These are phyloP conservation scores for Apostichopus parvimensis DNA, from an alignment of 35 echinoderm and acorn worm genomes.

Conservation along the genomic window DNA sequence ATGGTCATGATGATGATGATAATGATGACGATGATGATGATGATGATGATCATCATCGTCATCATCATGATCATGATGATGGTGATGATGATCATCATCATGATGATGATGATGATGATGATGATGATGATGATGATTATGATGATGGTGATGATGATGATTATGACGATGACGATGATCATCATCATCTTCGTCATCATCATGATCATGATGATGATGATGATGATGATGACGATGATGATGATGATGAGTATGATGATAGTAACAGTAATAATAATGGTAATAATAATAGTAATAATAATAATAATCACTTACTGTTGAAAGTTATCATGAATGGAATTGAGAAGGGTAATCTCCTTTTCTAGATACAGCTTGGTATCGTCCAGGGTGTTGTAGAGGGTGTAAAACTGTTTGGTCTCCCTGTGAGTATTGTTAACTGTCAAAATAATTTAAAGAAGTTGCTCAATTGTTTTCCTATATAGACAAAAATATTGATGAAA, in stretches of 20 bases:
- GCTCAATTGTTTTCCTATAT: not conserved
- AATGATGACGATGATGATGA: too few species aligned
- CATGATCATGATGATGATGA: too few species aligned
- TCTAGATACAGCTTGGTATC: constrained; percentile 96
- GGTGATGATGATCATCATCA: too few species aligned
- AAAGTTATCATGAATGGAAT: constrained; percentile 99
- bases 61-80: not conserved
- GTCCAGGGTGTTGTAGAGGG: constrained; percentile 95
- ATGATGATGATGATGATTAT: not conserved
- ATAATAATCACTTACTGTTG: constrained; percentile 76
- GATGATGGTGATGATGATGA: not conserved
- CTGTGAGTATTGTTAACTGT: constrained; percentile 88
- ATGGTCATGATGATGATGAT: too few species aligned
- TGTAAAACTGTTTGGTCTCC: constrained; percentile 99
- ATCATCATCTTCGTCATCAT: too few species aligned
- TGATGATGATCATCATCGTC: too few species aligned
- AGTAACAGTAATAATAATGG: not conserved
- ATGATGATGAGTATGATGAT: too few species aligned
- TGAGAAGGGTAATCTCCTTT: constrained; percentile 91
- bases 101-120: too few species aligned
- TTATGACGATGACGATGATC: too few species aligned
- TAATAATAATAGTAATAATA: not conserved
- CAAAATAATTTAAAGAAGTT: constrained; percentile 15
- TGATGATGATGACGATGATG: too few species aligned
- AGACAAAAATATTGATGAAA: too few species aligned